Base-by-base conservation (phyloP, 2,113 vertebrate genomes). In the Geococcyx californianus region DNA sequence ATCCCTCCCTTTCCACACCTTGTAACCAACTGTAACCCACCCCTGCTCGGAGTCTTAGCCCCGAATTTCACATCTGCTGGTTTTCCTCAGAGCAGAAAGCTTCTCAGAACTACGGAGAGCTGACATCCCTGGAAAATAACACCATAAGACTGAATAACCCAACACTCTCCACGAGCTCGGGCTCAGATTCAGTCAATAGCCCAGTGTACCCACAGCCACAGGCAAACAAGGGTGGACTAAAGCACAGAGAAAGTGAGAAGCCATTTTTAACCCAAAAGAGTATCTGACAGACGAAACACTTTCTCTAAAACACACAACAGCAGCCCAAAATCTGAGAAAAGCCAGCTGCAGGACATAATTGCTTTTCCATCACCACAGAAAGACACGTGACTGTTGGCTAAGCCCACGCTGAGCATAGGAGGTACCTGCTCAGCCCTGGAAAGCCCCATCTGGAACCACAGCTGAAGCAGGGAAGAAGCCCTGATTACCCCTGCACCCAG, bases 261-360 rank as follows among this genome's bases (percentile, higher is more conserved):
- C 21, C 40, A 25, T 29, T 87, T 55, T 45, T 25, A 79, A 79
- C 11, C 15, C 68, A 21, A 20, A 51, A 11, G 29, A 83, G 9
- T 5, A 59, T 10, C 34, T n/a, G 18, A 18, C 10, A 40, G 21
- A 12, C 51, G 79, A 68, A 67, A 17, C 19, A 40, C 49, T 34
- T 83, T 52, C 62, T 59, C 42, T 31, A 45, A 62, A 80, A 47
- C 10, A 23, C 18, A 26, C 44, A 68, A 28, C 12, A 52, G 21
- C 24, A 18, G 8, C 52, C 58, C 29, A 72, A 33, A 55, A 25
- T 0, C 40, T 33, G 20, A 79, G 11, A 63, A 11, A 42, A 69
- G 55, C 21, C 51, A n/a, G 5, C 12, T 4, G 9, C 38, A 75
- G 29, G 14, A n/a, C 10, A 19, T 0, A 1, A 11, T 68, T 66